These are phyloP conservation scores for rat (Rattus norvegicus) DNA, from an alignment of 2,113 vertebrate genomes.

Conservation along the genomic window GRCr8 NC_086034.1:49948001-49948500, in stretches of 20 bases:
- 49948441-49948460: slow-evolving; percentile 24
- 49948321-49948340: not conserved
- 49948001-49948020: slow-evolving; percentile 82
- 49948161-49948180: slow-evolving; percentile 58
- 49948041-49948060: slow-evolving; percentile 81
- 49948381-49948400: slow-evolving; percentile 56
- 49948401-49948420: not conserved
- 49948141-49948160: slow-evolving; percentile 63
- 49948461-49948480: slow-evolving; percentile 40
- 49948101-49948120: slow-evolving; percentile 81
- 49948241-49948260: slow-evolving; percentile 44
- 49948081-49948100: slow-evolving; percentile 81
- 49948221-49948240: slow-evolving; percentile 25
- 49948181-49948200: slow-evolving; percentile 26
- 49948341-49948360: slow-evolving; percentile 55
- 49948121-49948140: slow-evolving; percentile 76
- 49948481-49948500: slow-evolving; percentile 32
- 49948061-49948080: slow-evolving; percentile 75
- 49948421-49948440: slow-evolving; percentile 40
- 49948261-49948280: slow-evolving; percentile 37
- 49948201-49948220: slow-evolving; percentile 29
- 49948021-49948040: slow-evolving; percentile 83
- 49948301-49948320: not conserved
- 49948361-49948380: slow-evolving; percentile 43
- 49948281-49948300: not conserved